Base-by-base conservation (phyloP, 2,113 vertebrate genomes). In the Mellivora capensis region DNA sequence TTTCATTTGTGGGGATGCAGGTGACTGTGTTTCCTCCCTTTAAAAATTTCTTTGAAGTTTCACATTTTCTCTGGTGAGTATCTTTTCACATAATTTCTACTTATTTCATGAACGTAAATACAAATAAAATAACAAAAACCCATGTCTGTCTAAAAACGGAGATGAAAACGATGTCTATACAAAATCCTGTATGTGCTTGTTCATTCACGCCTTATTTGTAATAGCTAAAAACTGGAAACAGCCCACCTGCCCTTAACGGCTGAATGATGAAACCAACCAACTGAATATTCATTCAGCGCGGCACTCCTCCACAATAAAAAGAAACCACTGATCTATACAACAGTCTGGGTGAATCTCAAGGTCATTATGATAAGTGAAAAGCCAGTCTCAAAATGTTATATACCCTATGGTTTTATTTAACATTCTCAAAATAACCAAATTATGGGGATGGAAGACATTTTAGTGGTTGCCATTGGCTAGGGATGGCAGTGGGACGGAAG, bases 71-170 rank as follows among this genome's bases (percentile, higher is more conserved):
- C 18, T 7, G 64, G 17, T 62, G n/a, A 76, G 14, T 52, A 76
- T 25, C 20, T 90, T 92, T 52, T 54, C 37, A 81, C 61, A 88
- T 3, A 59, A 47, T 1, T 2, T 57, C 94, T 64, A 52, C 0
- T 85, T 87, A 71, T 87, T 87, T 89, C 29, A 64, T 72, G 47
- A 88, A 69, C 15, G 81, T 49, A 87, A 87, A 87, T 72, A 87
- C 67, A 82, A 34, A 44, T 47, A 34, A 67, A 42, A 76, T 8
- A 79, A 12, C 64, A 9, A 79, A 61, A 61, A 77, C 3, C 31
- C 83, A 34, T 17, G 6, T 82, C 7, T 6, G 61, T 31, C 64
- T 85, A 83, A 96, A 90, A 80, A 80, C 37, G 29, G 77, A 74
- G n/a, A 61, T n/a, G 15, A 74, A 92, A 83, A 47, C 12, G 17